Evolutionary conservation across 2,888 invertebrate genomes (phyloP).

Genomic region (Acronicta leporina): DNA sequence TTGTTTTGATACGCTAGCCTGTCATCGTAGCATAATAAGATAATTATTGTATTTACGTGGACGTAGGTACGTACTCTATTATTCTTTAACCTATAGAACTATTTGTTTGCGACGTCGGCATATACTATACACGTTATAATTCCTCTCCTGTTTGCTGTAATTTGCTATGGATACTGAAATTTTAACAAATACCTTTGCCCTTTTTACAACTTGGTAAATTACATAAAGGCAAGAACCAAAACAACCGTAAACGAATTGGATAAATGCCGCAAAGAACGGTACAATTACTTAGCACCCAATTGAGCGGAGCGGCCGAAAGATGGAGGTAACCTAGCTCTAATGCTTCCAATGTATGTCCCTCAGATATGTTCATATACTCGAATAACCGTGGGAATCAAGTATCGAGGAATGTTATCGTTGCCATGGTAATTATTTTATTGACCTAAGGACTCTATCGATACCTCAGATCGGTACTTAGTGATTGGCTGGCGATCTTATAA

Average conservation of each 20-base stretch:
- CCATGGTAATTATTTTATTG: background rate
- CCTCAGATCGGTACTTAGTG: too few species aligned
- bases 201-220: too few species aligned
- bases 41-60: slow-evolving; percentile 16
- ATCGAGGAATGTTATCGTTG: slow-evolving; percentile 3
- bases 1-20: slow-evolving; percentile 7
- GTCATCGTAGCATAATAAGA: slow-evolving; percentile 5
- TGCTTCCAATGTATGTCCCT: background rate
- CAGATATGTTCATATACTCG: slow-evolving; percentile 3
- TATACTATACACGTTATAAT: too few species aligned
- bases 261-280: slow-evolving; percentile 1
- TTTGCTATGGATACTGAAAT: too few species aligned
- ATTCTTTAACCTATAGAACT: too few species aligned
- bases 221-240: too few species aligned
- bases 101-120: too few species aligned
- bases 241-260: background rate
- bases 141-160: too few species aligned
- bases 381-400: slow-evolving; percentile 3
- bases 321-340: slow-evolving; percentile 17
- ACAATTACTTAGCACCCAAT: slow-evolving; percentile 39
- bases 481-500: too few species aligned
- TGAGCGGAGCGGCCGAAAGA: slow-evolving; percentile 15
- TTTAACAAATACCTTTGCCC: too few species aligned
- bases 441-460: too few species aligned
- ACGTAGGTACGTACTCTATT: background rate